These are phyloP conservation scores for Eulithis testata DNA, from an alignment of 2,888 invertebrate species.

Conservation along the genomic window DNA sequence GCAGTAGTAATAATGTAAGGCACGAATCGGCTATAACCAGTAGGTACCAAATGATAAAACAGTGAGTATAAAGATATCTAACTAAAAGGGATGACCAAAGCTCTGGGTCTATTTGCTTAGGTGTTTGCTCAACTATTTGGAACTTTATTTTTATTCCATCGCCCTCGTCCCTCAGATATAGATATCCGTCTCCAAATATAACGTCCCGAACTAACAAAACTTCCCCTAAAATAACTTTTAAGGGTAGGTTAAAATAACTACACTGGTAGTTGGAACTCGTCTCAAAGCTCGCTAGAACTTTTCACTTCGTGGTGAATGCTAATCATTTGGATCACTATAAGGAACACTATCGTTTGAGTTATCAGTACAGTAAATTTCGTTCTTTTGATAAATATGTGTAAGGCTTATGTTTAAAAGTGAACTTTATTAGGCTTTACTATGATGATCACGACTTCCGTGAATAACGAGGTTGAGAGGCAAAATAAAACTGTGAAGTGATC, in stretches of 20 bases:
- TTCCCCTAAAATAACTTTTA: conserved; percentile 6
- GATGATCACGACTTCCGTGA: too few relatives aligned
- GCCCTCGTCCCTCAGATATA: conserved; percentile 12
- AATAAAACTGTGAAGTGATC: too few relatives aligned
- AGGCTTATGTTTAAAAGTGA: too few relatives aligned
- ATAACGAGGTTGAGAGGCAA: too few relatives aligned
- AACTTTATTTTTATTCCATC: conserved; percentile 12
- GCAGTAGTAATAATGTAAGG: too few relatives aligned
- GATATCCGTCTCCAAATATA: conserved; percentile 10
- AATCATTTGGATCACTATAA: neutral
- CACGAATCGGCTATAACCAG: too few relatives aligned
- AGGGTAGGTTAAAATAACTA: conserved; percentile 10
- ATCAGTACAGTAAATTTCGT: too few relatives aligned
- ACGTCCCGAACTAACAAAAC: conserved; percentile 8
- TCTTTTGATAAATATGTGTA: too few relatives aligned
- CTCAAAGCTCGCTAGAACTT: neutral
- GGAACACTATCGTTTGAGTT: neutral
- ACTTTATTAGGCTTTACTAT: too few relatives aligned
- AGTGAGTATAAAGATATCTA: too few relatives aligned
- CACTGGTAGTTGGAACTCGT: neutral
- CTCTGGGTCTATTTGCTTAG: neutral
- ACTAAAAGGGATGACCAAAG: too few relatives aligned
- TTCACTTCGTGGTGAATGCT: neutral
- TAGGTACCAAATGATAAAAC: too few relatives aligned
- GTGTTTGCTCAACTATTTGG: conserved; percentile 1